A percentile compares a stretch with the other conserved stretches of the same genome.
Evolutionary conservation across 2,113 vertebrate genomes (phyloP).

Genomic region (Oreotrochilus melanogaster): DNA sequence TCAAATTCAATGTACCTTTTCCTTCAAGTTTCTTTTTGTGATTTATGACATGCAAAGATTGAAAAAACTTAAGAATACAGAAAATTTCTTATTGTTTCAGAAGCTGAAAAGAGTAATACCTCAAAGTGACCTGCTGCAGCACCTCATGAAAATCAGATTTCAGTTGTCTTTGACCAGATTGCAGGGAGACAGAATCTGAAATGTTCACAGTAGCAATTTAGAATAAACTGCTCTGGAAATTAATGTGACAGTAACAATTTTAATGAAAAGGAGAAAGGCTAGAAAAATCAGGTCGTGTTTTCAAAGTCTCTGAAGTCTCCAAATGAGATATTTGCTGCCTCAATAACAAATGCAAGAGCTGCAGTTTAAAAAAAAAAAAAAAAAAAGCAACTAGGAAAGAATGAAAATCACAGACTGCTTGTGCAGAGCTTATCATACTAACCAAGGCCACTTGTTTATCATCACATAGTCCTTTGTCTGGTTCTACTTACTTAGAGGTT

Average conservation of each 20-base stretch:
- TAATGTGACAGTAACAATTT: constrained; percentile 33
- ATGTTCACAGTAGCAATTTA: neutral
- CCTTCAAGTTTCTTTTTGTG: constrained; percentile 8
- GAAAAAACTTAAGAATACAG: neutral
- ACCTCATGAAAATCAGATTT: constrained; percentile 16
- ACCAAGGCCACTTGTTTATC: neutral
- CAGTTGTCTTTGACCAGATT: neutral
- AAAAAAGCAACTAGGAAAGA: neutral
- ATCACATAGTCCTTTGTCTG: neutral
- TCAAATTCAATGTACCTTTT: neutral
- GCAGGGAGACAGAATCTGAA: neutral
- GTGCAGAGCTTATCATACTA: neutral
- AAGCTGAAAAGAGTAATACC: neutral
- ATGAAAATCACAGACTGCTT: neutral
- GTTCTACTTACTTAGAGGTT: neutral
- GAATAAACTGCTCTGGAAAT: neutral
- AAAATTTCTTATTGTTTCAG: neutral
- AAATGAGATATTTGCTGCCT: constrained; percentile 24
- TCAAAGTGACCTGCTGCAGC: neutral
- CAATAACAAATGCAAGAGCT: neutral
- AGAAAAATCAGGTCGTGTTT: constrained; percentile 11
- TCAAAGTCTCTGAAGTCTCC: neutral
- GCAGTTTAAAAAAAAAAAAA: neutral
- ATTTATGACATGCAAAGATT: neutral
- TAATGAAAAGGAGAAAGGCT: constrained; percentile 28